Conservation (phyloP, 2,888 invertebrate genomes). For the Aelia acuminata region DNA sequence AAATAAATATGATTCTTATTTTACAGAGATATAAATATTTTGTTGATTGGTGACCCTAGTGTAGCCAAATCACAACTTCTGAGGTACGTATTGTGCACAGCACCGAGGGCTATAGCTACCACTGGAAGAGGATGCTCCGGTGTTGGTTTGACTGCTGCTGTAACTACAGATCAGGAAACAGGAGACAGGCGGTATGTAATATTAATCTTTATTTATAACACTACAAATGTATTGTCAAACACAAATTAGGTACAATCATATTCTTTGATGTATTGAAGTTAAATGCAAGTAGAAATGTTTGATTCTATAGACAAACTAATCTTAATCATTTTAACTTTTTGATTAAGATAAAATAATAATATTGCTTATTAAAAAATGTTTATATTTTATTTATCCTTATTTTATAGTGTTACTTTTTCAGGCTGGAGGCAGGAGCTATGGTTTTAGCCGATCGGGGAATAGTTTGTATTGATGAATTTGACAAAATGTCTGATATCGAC, state of each 20-base stretch:
- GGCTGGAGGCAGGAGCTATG: conserved; percentile 98
- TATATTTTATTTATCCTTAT: too few relatives aligned
- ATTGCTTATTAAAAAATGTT: too few relatives aligned
- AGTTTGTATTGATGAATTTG: conserved; percentile 98
- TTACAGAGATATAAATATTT: conserved; percentile 84
- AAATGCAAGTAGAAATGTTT: too few relatives aligned
- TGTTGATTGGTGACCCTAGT: conserved; percentile 98
- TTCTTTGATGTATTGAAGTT: too few relatives aligned
- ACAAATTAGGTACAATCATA: too few relatives aligned
- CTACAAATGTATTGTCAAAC: too few relatives aligned
- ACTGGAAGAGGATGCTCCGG: conserved; percentile 98
- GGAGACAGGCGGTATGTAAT: conserved; percentile 77
- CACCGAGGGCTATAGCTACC: conserved; percentile 95
- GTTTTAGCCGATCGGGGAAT: conserved; percentile 98
- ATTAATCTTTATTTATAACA: too few relatives aligned
- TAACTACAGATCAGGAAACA: conserved; percentile 95
- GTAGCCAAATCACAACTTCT: conserved; percentile 98
- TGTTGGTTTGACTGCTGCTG: conserved; percentile 98
- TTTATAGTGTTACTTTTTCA: background rate
- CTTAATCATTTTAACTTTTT: too few relatives aligned
- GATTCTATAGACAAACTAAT: too few relatives aligned
- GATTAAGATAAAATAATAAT: too few relatives aligned
- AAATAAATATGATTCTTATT: conserved; percentile 13
- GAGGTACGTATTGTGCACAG: conserved; percentile 93
- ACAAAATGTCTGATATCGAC: conserved; percentile 99